Conservation (phyloP, 2,888 invertebrate genomes). For the Omphaloscelis lunosa region DNA sequence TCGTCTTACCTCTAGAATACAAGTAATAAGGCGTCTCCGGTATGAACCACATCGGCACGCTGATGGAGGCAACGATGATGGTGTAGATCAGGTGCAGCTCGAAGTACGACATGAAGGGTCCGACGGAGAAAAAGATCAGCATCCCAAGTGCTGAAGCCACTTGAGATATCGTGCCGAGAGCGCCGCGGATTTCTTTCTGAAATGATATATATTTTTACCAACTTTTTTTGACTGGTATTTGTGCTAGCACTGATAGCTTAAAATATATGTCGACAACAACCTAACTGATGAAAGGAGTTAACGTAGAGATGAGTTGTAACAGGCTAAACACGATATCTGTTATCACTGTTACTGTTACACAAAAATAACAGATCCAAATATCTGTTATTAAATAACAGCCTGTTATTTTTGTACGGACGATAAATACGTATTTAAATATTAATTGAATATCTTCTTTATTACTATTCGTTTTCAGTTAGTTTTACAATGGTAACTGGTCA, state of each 20-base stretch:
- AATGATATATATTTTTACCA: not conserved
- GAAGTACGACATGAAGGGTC: conserved; percentile 76
- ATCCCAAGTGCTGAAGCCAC: conserved; percentile 75
- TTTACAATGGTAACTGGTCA: no score
- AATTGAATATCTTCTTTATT: no score
- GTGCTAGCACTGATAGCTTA: not conserved
- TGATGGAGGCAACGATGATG: conserved; percentile 55
- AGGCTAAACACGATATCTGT: no score
- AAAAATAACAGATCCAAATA: no score
- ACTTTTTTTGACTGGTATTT: no score
- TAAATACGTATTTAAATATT: no score
- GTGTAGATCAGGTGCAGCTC: conserved; percentile 62
- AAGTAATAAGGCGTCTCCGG: conserved; percentile 80
- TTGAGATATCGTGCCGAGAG: conserved; percentile 77
- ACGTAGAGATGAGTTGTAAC: no score
- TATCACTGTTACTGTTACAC: no score
- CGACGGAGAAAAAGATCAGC: conserved; percentile 73
- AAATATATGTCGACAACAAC: no score
- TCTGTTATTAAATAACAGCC: no score
- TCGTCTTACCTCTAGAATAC: conserved; percentile 76
- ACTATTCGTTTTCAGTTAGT: no score
- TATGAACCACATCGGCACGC: conserved; percentile 72
- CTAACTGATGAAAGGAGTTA: not conserved
- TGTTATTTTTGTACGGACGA: no score
- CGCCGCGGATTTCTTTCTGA: conserved; percentile 81